phyloP scores from a whole-genome alignment of 1,140 invertebrate species.

The Tetranychus urticae region DNA sequence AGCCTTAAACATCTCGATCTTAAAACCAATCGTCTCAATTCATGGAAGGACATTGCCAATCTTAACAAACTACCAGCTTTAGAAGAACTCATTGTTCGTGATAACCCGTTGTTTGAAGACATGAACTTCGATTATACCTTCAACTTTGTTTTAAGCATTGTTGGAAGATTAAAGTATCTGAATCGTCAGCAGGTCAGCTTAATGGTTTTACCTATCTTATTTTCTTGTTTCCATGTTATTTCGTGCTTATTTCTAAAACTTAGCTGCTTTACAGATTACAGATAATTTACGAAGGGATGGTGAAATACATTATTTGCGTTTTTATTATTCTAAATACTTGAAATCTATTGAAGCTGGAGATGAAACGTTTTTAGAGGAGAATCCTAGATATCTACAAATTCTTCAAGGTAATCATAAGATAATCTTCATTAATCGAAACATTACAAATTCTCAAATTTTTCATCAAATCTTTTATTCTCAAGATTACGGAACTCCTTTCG shows the following conservation, averaged over 20 bases:
- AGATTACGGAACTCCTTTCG: neutral
- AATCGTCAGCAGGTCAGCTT: neutral
- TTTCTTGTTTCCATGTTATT: neutral
- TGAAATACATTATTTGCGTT: constrained; percentile 5
- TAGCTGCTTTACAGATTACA: neutral
- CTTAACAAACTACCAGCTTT: constrained; percentile 48
- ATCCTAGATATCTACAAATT: constrained; percentile 2
- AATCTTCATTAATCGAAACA: neutral
- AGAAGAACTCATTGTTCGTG: constrained; percentile 39
- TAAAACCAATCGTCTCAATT: constrained; percentile 27
- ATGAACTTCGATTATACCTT: neutral
- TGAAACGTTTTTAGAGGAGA: constrained; percentile 1
- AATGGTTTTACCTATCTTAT: neutral
- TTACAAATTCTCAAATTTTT: neutral
- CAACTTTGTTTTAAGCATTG: neutral
- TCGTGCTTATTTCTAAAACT: neutral
- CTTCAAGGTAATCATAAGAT: neutral
- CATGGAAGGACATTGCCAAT: constrained; percentile 54
- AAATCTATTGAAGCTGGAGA: neutral
- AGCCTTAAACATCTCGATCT: constrained; percentile 25
- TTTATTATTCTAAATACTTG: neutral
- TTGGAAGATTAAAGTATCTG: neutral
- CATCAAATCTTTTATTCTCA: neutral
- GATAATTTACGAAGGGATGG: neutral
- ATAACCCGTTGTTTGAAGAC: constrained; percentile 34